Base-by-base conservation (phyloP, 2,797 vertebrate species). In the Acipenser ruthenus region DNA sequence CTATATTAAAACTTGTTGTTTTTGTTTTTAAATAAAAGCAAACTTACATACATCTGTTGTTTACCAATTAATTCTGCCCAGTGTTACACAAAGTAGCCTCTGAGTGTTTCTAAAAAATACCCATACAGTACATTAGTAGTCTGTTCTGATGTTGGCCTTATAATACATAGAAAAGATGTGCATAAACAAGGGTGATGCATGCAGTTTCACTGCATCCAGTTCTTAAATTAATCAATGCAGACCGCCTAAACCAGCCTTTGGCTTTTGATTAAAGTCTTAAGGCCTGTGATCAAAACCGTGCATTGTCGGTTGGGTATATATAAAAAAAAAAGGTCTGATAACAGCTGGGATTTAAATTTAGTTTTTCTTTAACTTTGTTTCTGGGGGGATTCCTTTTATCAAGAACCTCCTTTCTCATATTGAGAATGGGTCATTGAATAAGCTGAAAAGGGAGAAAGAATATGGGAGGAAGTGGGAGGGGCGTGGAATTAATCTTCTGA, bases 401-500 rank as follows among this genome's bases (percentile, higher is more conserved):
- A 77, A 47, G 74, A 70, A 78, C 82, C 87, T 85, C 82, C 85
- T 79, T 88, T 90, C 87, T 84, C 67, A 77, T 87, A 83, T 69
- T 72, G 78, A 87, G 86, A 89, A 92, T 80, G 89, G 86, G 86
- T 90, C 90, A 83, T 84, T 89, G 91, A 87, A 83, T 89, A 84
- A 89, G 91, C 79, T 90, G 79, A 93, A 93, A 92, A 87, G 81
- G 78, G 76, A 86, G 85, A 84, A 82, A 87, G 84, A 83, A 82
- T 87, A 78, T 83, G 84, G 87, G 88, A 89, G 89, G 86, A 86
- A 87, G 84, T 82, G 80, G 86, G 87, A 81, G 85, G 81, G 75
- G 83, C 77, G 76, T 69, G 74, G 92, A 93, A 95, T 90, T 93
- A 92, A 93, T 94, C 91, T 90, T 87, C 83, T 82, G 81, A 85